Base-by-base conservation (phyloP, 1,140 invertebrate genomes). In the Megathymus violae region DNA sequence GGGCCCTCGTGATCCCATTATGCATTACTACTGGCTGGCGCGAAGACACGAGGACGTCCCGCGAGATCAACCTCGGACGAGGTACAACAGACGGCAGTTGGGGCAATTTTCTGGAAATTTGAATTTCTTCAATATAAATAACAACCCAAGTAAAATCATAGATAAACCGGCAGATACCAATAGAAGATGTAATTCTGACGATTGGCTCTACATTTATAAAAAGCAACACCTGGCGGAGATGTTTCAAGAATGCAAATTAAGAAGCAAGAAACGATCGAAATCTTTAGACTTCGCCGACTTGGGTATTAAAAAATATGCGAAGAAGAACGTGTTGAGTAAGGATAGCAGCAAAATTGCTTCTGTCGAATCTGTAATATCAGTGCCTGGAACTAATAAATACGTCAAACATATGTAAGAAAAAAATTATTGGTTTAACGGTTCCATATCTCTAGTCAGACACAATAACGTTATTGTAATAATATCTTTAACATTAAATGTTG, bases 1-100 rank as follows among this genome's bases (percentile, higher is more conserved):
- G 93, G 93, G 93, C 7, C 93, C 93, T 9, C 89, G 92, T 7
- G 93, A 94, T 64, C 93, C 93, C 7, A 93, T 94, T 59, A 89
- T 92, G 16, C 84, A 93, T n/a, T 92, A 94, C 74, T 93, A 92
- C 51, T 94, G 93, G 93, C 78, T 93, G 27, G 89, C 93, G 22
- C 91, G 93, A 22, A 92, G 93, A 79, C 74, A 84, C 0, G 82
- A 88, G 6, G 76, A 80, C 43, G 36, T 51, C 3, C 64, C 71
- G 11, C 56, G 52, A 13, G 86, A 89, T 40, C 41, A 64, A 4
- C 52, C 62, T 4, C 60, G 64, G 0, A 60, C 61, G 7, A 63
- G 74, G 15, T 83, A 79, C 25, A 47, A 67, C 4, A 67, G 76
- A 14, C 63, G 78, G 1, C 71, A 74, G n/a, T 50, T 85, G 9